A percentile compares a stretch with the other conserved stretches of the same genome.
Evolutionary conservation across 2,888 invertebrate species (phyloP).

Genomic region (Amphipyra tragopoginis): DNA sequence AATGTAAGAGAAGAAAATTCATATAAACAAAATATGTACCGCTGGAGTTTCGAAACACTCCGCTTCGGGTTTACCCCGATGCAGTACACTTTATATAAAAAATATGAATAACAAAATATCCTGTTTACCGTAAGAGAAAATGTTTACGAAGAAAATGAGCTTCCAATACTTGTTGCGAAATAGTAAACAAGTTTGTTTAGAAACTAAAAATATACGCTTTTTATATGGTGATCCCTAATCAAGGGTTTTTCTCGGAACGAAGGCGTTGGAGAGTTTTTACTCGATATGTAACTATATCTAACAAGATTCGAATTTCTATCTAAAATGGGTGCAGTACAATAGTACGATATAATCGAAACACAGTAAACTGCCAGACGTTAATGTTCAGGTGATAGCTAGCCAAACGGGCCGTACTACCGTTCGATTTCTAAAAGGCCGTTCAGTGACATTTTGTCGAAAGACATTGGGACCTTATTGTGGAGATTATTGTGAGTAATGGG

Average conservation of each 20-base stretch:
- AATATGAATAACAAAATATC: constrained; percentile 51
- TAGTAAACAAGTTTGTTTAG: constrained; percentile 48
- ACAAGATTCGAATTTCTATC: too few species aligned
- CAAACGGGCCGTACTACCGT: too few species aligned
- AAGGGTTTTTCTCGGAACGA: neutral
- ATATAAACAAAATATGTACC: constrained; percentile 33
- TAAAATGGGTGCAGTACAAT: too few species aligned
- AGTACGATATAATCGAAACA: too few species aligned
- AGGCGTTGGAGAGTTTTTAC: too few species aligned
- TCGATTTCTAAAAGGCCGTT: too few species aligned
- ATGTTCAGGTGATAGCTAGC: too few species aligned
- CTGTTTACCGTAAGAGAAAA: constrained; percentile 52
- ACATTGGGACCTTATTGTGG: too few species aligned
- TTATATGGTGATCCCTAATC: constrained; percentile 24
- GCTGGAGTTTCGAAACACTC: constrained; percentile 22
- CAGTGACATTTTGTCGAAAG: too few species aligned
- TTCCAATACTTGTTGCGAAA: constrained; percentile 49
- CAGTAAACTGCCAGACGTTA: too few species aligned
- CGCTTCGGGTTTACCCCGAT: constrained; percentile 18
- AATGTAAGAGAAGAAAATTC: constrained; percentile 18
- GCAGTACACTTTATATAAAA: constrained; percentile 47
- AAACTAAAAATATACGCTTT: constrained; percentile 39
- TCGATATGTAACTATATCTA: too few species aligned
- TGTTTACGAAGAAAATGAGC: constrained; percentile 50
- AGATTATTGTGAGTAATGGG: too few species aligned